Evolutionary conservation across 2,888 invertebrate species (phyloP), one percentile per base, ranked within the genome.

Genomic region (Euplexia lucipara): DNA sequence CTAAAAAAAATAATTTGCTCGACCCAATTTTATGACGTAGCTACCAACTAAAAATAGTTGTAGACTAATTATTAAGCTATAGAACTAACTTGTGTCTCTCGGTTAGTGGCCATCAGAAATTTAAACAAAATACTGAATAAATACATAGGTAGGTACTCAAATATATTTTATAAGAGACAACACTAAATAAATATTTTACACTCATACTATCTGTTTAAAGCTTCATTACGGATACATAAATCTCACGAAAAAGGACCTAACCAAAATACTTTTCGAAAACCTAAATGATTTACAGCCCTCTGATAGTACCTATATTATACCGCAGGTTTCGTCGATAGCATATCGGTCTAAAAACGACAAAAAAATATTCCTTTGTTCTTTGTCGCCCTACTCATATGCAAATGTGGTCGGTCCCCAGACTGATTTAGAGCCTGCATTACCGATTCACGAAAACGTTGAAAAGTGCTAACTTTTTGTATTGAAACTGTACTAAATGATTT

Each of bases 321-420:
- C 84, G 82, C 83, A 81, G 87, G 88, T 87, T 88, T 89, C 86
- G 85, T 83, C 87, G 93, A 94, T 92, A 91, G 86, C 90, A 87
- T 90, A 90, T 91, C 91, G 87, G 87, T 78, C 80, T 76, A 83
- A 86, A 88, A 88, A 82, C 42, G 67, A 82, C 79, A 75, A 79
- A 81, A 78, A 83, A 83, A 81, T 61, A 68, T 74, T 78, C 91
- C 92, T 93, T 95, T 95, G 94, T 95, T 93, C 94, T 92, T 93
- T 91, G 92, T 94, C 94, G 92, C 93, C 91, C 90, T 88, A 89
- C 88, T 90, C 90, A 87, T 91, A 95, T 95, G 95, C 90, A 95
- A 95, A 95, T 94, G 87, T 79, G 82, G 83, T 72, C 80, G 83
- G 86, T 83, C 87, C 87, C 82, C 64, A 75, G 83, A 64, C 86